These are phyloP conservation scores for Embiotoca jacksoni DNA, from an alignment of 2,113 vertebrate species.

Conservation along the genomic window DNA sequence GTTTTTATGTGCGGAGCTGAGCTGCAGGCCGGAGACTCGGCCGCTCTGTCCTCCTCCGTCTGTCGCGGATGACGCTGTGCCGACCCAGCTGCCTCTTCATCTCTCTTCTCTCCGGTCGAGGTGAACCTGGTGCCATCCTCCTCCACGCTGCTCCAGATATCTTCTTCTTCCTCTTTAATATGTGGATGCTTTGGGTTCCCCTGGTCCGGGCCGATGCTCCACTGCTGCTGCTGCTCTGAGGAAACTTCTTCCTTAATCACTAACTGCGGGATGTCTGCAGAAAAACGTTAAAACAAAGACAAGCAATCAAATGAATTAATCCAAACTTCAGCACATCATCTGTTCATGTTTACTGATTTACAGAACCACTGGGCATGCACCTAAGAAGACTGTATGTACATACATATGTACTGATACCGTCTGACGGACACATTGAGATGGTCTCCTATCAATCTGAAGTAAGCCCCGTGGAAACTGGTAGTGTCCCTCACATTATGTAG, in stretches of 20 bases:
- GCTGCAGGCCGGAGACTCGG: conserved; percentile 1
- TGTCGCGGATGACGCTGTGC: not conserved
- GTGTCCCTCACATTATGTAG: no score
- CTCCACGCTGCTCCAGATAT: not conserved
- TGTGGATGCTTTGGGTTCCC: not conserved
- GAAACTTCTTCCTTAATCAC: conserved; percentile 10
- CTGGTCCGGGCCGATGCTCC: not conserved
- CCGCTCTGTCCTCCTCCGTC: not conserved
- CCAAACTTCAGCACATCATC: not conserved
- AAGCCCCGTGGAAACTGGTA: no score
- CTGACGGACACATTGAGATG: no score
- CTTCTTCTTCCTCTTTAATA: conserved; percentile 16
- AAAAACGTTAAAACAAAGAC: not conserved
- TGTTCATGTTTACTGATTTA: not conserved
- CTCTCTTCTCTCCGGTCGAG: no score
- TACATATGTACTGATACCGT: no score
- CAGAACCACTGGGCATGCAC: no score
- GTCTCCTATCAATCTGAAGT: no score
- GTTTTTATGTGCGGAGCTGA: not conserved
- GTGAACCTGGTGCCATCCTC: not conserved
- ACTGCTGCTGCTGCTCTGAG: conserved; percentile 9
- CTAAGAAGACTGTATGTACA: no score
- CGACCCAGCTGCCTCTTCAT: not conserved
- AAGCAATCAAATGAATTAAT: not conserved
- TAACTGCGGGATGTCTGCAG: not conserved